Evolutionary conservation across 2,888 invertebrate species (phyloP).

Genomic region (Ectemnius continuus): DNA sequence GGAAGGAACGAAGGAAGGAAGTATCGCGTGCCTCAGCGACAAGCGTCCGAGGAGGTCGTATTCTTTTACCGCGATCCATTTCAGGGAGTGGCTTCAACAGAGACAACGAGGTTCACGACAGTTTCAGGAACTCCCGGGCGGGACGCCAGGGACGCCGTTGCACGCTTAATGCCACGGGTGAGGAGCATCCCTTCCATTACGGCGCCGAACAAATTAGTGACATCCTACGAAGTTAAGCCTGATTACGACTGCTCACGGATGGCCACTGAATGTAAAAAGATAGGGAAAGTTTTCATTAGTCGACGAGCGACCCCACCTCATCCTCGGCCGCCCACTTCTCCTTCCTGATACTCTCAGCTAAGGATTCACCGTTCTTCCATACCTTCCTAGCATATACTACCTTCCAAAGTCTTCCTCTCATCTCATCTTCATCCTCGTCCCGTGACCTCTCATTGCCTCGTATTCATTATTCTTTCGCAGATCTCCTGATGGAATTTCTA

Average conservation of each 20-base stretch:
- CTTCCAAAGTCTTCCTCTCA: constrained; percentile 1
- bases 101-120: constrained; percentile 9
- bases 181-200: constrained; percentile 21
- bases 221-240: constrained; percentile 60
- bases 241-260: constrained; percentile 59
- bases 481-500: constrained; percentile 46
- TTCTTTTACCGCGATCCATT: constrained; percentile 2
- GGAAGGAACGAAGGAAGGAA: constrained; percentile 5
- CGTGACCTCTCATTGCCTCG: background rate
- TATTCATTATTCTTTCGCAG: background rate
- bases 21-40: no score
- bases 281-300: constrained; percentile 57
- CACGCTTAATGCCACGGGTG: no score
- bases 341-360: background rate
- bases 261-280: constrained; percentile 54
- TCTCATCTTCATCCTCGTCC: background rate
- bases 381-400: background rate
- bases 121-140: constrained; percentile 10
- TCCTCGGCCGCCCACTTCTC: background rate
- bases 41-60: no score
- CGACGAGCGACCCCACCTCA: background rate
- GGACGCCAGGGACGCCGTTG: no score
- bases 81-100: background rate
- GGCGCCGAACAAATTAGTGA: constrained; percentile 66
- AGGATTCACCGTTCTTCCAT: background rate